Evolutionary conservation across 2,888 invertebrate genomes (phyloP).

Genomic region (Antheraea assamensis): DNA sequence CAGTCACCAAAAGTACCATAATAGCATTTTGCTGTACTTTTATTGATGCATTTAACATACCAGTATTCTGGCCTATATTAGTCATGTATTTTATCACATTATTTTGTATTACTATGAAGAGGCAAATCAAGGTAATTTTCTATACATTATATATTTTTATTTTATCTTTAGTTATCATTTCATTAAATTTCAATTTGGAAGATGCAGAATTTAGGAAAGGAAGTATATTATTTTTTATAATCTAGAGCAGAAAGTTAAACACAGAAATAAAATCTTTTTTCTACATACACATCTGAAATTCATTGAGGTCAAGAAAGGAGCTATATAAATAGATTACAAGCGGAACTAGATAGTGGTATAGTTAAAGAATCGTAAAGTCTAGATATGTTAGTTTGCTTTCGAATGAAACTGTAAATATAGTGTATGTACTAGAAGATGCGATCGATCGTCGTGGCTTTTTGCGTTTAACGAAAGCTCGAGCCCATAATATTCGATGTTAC

Average conservation of each 20-base stretch:
- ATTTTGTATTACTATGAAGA: slow-evolving; percentile 99
- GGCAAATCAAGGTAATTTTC: slow-evolving; percentile 96
- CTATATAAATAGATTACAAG: too few relatives aligned
- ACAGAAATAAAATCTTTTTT: background rate
- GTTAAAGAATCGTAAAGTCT: background rate
- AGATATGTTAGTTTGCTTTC: background rate
- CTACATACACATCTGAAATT: too few relatives aligned
- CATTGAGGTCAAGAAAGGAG: too few relatives aligned
- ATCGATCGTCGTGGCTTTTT: background rate
- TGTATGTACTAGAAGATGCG: background rate
- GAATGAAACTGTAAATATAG: too few relatives aligned
- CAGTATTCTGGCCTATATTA: slow-evolving; percentile 99
- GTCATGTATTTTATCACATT: slow-evolving; percentile 99
- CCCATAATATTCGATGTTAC: background rate
- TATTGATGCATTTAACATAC: slow-evolving; percentile 99
- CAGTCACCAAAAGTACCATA: slow-evolving; percentile 96
- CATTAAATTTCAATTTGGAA: background rate
- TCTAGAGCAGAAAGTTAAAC: background rate
- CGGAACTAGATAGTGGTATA: too few relatives aligned
- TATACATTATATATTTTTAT: background rate
- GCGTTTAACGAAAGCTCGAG: too few relatives aligned
- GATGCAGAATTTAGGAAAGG: too few relatives aligned
- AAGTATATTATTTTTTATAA: background rate
- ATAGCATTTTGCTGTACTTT: slow-evolving; percentile 96
- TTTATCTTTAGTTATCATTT: background rate